These are phyloP conservation scores for Protodeltote pygarga DNA, from an alignment of 2,888 invertebrate species.

Conservation along the genomic window DNA sequence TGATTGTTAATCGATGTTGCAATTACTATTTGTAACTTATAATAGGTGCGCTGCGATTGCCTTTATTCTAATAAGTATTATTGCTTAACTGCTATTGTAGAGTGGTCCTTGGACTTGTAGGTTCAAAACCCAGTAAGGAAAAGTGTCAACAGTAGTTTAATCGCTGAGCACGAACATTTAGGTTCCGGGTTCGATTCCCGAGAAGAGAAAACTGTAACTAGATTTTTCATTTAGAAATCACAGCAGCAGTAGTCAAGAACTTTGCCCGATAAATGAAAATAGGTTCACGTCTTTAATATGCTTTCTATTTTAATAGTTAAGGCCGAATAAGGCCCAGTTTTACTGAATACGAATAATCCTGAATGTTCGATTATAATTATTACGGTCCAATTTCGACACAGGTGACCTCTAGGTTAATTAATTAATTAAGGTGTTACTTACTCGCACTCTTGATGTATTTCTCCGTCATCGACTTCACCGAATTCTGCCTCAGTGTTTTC, in stretches of 20 bases:
- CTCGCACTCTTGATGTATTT: conserved; percentile 91
- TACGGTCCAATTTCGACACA: not conserved
- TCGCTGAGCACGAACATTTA: too few relatives aligned
- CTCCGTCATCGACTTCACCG: conserved; percentile 92
- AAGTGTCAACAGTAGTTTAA: too few relatives aligned
- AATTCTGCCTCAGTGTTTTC: conserved; percentile 89
- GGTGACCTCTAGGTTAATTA: not conserved
- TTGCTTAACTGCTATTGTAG: conserved; percentile 36
- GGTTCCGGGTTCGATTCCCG: too few relatives aligned
- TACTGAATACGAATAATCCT: too few relatives aligned
- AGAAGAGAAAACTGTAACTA: too few relatives aligned
- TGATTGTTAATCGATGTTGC: conserved; percentile 20
- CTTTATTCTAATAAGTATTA: conserved; percentile 12
- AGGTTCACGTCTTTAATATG: too few relatives aligned
- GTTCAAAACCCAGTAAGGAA: not conserved
- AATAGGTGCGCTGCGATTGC: conserved; percentile 38
- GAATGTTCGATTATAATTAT: not conserved
- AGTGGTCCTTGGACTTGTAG: not conserved
- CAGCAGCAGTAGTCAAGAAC: too few relatives aligned
- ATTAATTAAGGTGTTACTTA: too few relatives aligned
- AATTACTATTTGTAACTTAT: conserved; percentile 22
- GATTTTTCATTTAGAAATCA: too few relatives aligned
- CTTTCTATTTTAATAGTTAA: too few relatives aligned
- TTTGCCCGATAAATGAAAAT: too few relatives aligned
- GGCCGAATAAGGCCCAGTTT: too few relatives aligned